phyloP scores from a whole-genome alignment of 1,140 invertebrate species.

The Papilio xuthus region DNA sequence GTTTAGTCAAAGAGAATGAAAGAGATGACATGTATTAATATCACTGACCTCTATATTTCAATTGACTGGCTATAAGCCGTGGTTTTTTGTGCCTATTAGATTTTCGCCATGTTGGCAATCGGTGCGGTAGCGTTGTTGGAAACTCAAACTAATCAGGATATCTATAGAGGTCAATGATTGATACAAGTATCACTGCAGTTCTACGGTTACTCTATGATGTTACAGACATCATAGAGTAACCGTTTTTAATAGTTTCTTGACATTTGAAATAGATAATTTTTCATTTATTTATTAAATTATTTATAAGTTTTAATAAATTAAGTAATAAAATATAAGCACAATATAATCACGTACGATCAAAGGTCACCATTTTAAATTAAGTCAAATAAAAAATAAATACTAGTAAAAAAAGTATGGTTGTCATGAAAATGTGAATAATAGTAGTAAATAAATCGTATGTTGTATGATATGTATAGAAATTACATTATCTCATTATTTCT shows the following conservation, averaged over 20 bases:
- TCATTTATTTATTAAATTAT: neutral
- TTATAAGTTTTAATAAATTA: neutral
- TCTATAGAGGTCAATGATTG: too few relatives aligned
- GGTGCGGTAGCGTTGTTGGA: too few relatives aligned
- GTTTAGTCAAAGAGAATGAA: too few relatives aligned
- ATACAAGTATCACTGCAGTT: too few relatives aligned
- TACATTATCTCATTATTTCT: neutral
- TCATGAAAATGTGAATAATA: neutral
- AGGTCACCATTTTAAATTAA: neutral
- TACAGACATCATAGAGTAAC: too few relatives aligned
- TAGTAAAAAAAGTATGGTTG: neutral
- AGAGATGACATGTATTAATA: too few relatives aligned
- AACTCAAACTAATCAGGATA: too few relatives aligned
- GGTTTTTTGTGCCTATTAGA: too few relatives aligned
- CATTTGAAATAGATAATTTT: neutral
- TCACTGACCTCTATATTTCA: too few relatives aligned
- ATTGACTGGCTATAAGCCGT: too few relatives aligned
- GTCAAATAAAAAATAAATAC: neutral
- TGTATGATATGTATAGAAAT: neutral
- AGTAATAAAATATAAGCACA: neutral
- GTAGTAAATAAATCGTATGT: neutral
- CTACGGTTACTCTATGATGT: too few relatives aligned
- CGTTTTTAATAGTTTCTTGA: neutral
- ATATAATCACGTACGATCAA: neutral
- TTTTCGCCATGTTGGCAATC: too few relatives aligned